These are phyloP conservation scores for Paraescarpia echinospica DNA, from an alignment of 1,140 invertebrate species.

Conservation along the genomic window DNA sequence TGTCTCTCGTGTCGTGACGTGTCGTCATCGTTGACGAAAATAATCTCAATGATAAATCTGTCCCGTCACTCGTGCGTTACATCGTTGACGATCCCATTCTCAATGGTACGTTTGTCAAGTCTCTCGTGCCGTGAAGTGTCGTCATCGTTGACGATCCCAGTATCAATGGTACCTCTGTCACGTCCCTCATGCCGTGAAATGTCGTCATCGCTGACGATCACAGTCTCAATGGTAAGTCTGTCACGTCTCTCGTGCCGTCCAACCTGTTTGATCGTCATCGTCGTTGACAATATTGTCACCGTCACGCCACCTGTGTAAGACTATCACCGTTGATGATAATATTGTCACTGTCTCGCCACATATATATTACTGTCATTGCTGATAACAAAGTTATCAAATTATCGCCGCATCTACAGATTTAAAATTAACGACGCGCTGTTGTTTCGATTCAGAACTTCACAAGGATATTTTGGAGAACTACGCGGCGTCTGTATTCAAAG, in stretches of 20 bases:
- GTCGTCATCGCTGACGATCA: constrained; percentile 29
- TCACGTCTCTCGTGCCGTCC: no score
- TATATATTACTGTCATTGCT: no score
- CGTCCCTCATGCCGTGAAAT: no score
- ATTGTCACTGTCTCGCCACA: background rate
- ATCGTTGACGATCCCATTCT: constrained; percentile 27
- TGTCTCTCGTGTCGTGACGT: background rate
- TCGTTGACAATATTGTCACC: no score
- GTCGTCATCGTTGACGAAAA: constrained; percentile 16
- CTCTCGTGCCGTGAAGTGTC: background rate
- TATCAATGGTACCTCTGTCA: constrained; percentile 8
- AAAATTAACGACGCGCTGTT: background rate
- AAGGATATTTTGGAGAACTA: constrained; percentile 6
- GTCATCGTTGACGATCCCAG: constrained; percentile 32
- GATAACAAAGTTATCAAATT: no score
- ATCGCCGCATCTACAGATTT: no score
- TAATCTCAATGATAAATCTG: constrained; percentile 20
- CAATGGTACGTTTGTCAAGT: background rate
- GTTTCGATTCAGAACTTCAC: background rate
- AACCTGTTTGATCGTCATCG: no score
- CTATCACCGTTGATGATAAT: background rate
- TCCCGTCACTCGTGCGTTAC: no score
- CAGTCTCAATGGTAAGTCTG: constrained; percentile 21
- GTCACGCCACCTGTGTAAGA: background rate
- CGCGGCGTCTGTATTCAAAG: constrained; percentile 10